Evolutionary conservation across 2,888 invertebrate genomes (phyloP), one percentile per base, ranked within the genome.

Genomic region (Thera obeliscata): DNA sequence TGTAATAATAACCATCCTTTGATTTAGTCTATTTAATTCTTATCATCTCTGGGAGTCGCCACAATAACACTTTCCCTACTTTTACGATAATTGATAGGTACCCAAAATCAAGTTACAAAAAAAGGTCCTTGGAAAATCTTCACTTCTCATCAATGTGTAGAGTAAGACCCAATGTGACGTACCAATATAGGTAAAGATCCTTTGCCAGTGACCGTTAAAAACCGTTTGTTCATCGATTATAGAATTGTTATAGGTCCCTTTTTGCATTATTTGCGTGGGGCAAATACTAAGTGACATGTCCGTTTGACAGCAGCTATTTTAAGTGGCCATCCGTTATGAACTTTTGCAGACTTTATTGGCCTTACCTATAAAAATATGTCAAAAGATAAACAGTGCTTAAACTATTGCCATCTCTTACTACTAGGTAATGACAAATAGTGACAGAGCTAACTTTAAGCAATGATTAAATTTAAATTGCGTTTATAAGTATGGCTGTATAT

Each of bases 221-320:
- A 58, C 56, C 64, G 52, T 67, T 66, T 43, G n/a, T 70, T 57
- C 22, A 62, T 73, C 73, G 68, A 73, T 72, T 61, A 72, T 22
- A 61, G 67, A 62, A 48, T 62, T 4, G 43, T 54, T 41, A 56
- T 61, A 50, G 33, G 56, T 72, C 74, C 74, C 71, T 72, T 77
- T 76, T 80, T 71, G 73, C 66, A 68, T 73, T 74, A 78, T 79
- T 76, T 75, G 75, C 69, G 66, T 62, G 74, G 59, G 70, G 70
- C 75, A 78, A 84, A 83, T 84, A 80, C 80, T 82, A 83, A 84
- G 71, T 79, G 82, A 81, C 81, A 75, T 78, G 74, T 82, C 81
- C 79, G 79, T 78, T 77, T 73, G 65, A 70, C 75, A 77, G 72
- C 72, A 76, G 75, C 76, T 61, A 74, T 77, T 77, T 67, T 70